phyloP scores from a whole-genome alignment of 2,888 invertebrate genomes.

The Tethea ocularis region DNA sequence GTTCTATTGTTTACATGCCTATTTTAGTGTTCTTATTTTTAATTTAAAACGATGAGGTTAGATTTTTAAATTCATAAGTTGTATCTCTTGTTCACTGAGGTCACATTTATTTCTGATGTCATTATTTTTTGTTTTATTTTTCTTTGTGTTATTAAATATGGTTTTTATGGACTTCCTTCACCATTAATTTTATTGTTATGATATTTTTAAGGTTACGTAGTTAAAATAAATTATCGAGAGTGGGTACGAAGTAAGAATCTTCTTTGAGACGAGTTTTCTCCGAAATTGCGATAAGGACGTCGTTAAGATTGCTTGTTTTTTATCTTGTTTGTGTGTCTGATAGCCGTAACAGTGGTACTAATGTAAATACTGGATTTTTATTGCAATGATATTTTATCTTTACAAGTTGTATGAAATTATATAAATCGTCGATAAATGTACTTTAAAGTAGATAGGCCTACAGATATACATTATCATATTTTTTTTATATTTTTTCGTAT shows the following conservation, averaged over 20 bases:
- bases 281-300: conserved; percentile 67
- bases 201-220: not conserved
- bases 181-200: not conserved
- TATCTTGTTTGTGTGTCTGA: conserved; percentile 68
- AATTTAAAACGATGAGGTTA: conserved; percentile 16
- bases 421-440: conserved; percentile 47
- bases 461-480: no score
- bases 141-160: not conserved
- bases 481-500: conserved; percentile 8
- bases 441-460: conserved; percentile 21
- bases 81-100: not conserved
- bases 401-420: conserved; percentile 38
- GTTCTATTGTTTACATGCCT: conserved; percentile 47
- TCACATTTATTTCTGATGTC: not conserved
- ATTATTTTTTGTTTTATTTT: not conserved
- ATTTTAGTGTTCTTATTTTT: conserved; percentile 32
- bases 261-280: conserved; percentile 44
- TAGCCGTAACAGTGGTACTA: conserved; percentile 60
- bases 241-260: conserved; percentile 14
- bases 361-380: conserved; percentile 70
- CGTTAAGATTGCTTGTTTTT: conserved; percentile 72
- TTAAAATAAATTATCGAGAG: not conserved
- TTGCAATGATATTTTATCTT: conserved; percentile 56
- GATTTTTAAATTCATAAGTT: not conserved
- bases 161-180: not conserved